phyloP scores from a whole-genome alignment of 2,797 vertebrate genomes.

The Xenops minutus region DNA sequence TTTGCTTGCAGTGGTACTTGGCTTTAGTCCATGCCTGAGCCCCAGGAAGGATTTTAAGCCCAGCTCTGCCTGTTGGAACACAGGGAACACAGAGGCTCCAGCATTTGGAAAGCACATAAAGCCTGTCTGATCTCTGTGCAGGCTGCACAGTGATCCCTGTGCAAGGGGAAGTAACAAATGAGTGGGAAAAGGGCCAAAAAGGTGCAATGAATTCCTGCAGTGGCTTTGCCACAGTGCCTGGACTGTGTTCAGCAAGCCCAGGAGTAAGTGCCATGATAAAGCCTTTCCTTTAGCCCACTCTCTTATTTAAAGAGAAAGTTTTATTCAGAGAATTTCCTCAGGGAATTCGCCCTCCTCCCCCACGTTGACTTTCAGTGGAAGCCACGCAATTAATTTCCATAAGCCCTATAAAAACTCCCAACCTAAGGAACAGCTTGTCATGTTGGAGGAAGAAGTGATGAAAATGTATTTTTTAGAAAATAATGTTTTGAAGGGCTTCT shows the following conservation, averaged over 20 bases:
- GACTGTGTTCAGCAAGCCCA: neutral
- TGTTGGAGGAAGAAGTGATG: neutral
- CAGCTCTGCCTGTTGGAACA: neutral
- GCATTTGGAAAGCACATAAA: neutral
- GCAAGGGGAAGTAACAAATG: neutral
- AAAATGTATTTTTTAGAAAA: neutral
- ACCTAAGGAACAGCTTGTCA: conserved; percentile 21
- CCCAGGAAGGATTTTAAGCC: neutral
- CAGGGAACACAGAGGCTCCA: neutral
- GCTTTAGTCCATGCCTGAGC: neutral
- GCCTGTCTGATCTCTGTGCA: neutral
- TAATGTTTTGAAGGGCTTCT: conserved; percentile 8
- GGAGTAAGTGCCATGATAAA: neutral
- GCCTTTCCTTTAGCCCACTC: neutral
- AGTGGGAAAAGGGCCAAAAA: neutral
- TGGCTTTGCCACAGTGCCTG: neutral
- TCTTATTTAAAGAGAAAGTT: neutral
- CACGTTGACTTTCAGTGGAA: neutral
- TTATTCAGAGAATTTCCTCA: neutral
- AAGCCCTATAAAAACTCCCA: conserved; percentile 30
- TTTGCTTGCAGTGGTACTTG: neutral
- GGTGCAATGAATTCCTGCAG: neutral
- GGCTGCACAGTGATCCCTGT: neutral
- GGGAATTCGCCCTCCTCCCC: conserved; percentile 16
- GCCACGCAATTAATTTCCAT: neutral